These are phyloP conservation scores for Hesperia comma DNA, from an alignment of 2,888 invertebrate species.

Conservation along the genomic window DNA sequence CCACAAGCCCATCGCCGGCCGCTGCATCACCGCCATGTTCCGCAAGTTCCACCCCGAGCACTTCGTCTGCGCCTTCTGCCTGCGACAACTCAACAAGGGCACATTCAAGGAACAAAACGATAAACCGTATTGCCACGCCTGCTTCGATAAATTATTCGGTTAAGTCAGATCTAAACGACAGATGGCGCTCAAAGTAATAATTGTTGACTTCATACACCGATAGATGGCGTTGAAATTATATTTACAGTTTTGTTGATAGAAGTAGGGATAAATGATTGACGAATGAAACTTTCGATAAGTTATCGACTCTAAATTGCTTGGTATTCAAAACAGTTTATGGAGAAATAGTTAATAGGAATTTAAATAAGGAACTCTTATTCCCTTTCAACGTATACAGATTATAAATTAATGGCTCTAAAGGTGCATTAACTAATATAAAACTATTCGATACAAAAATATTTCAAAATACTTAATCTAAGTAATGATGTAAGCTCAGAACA, in stretches of 20 bases:
- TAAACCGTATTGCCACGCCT: conserved; percentile 98
- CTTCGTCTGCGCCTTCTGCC: conserved; percentile 99
- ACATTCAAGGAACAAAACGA: conserved; percentile 99
- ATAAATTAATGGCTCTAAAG: not conserved
- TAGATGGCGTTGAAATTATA: not conserved
- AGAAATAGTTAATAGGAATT: not conserved
- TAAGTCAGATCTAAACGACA: conserved; percentile 18
- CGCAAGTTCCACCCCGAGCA: conserved; percentile 99
- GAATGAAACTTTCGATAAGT: no score
- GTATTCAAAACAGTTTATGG: no score
- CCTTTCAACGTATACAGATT: not conserved
- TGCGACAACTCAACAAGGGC: conserved; percentile 98
- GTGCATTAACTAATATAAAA: not conserved
- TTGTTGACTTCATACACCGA: not conserved
- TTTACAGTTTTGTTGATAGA: not conserved
- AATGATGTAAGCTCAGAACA: conserved; percentile 10
- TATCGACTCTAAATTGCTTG: not conserved
- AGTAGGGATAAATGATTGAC: no score
- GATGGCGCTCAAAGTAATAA: conserved; percentile 43
- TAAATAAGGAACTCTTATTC: not conserved
- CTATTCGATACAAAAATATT: not conserved
- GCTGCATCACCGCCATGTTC: conserved; percentile 99
- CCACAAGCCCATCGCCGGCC: conserved; percentile 97
- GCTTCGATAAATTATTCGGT: conserved; percentile 91
- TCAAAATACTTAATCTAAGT: not conserved